A percentile compares a stretch with the other conserved stretches of the same genome.
Evolutionary conservation across 1,140 invertebrate species (phyloP).

Genomic region (Drosophila tani): DNA sequence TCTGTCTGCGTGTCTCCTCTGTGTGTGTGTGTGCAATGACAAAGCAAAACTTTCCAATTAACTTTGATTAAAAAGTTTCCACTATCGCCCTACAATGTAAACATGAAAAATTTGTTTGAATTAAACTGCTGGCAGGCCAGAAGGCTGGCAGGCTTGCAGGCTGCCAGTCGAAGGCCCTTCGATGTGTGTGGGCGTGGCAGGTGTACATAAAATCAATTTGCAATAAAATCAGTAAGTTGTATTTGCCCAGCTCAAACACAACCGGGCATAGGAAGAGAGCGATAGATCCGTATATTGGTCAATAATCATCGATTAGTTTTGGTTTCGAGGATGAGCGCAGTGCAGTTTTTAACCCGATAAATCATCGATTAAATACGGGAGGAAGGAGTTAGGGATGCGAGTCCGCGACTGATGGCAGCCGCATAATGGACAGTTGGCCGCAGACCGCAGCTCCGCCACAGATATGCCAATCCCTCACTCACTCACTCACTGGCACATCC

Average conservation of each 20-base stretch:
- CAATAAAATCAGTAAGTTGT: slow-evolving; percentile 82
- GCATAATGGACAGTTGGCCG: slow-evolving; percentile 55
- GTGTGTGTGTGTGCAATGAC: slow-evolving; percentile 71
- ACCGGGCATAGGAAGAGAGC: too few relatives aligned
- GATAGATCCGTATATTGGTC: slow-evolving; percentile 2
- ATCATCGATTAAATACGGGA: slow-evolving; percentile 26
- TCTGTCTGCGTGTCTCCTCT: slow-evolving; percentile 21
- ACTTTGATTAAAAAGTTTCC: slow-evolving; percentile 83
- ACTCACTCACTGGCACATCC: slow-evolving; percentile 4
- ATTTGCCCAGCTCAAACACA: slow-evolving; percentile 70
- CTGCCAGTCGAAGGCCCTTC: slow-evolving; percentile 9
- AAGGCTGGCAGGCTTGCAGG: slow-evolving; percentile 18
- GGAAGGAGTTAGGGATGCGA: slow-evolving; percentile 30
- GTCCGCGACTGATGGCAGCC: slow-evolving; percentile 48
- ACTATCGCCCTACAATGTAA: slow-evolving; percentile 82
- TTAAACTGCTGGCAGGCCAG: slow-evolving; percentile 50
- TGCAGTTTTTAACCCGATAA: slow-evolving; percentile 7
- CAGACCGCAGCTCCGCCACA: slow-evolving; percentile 44
- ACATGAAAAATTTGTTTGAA: slow-evolving; percentile 83
- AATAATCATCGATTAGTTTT: slow-evolving; percentile 28
- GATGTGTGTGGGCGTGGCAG: slow-evolving; percentile 38
- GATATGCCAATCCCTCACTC: slow-evolving; percentile 31
- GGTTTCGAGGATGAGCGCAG: background rate
- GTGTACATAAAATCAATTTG: slow-evolving; percentile 82
- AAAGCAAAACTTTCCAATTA: slow-evolving; percentile 83